Conservation (phyloP, 2,888 invertebrate genomes). For the Platypus cylindrus region DNA sequence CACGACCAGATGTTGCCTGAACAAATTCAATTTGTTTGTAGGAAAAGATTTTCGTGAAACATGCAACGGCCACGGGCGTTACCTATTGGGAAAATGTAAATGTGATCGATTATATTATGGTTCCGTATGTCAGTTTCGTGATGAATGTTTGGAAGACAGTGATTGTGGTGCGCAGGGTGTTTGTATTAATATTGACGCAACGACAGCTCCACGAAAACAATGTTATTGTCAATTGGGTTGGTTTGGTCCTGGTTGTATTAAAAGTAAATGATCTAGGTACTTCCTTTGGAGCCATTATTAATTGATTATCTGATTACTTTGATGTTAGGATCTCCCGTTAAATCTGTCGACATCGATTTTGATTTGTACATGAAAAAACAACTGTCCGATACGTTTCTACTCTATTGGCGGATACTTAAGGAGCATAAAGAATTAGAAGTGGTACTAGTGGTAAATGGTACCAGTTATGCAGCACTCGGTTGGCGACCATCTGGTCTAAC, state of each 20-base stretch:
- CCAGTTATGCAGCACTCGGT: slow-evolving; percentile 81
- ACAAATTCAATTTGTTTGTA: slow-evolving; percentile 31
- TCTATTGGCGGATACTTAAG: slow-evolving; percentile 77
- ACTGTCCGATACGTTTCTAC: slow-evolving; percentile 58
- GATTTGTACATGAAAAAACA: slow-evolving; percentile 56
- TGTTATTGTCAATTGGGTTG: slow-evolving; percentile 88
- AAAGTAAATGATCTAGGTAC: slow-evolving; percentile 47
- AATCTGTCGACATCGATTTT: slow-evolving; percentile 58
- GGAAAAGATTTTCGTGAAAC: slow-evolving; percentile 68
- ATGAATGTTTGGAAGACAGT: slow-evolving; percentile 72
- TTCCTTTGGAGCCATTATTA: not conserved
- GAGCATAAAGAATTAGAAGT: slow-evolving; percentile 80
- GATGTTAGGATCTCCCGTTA: slow-evolving; percentile 57
- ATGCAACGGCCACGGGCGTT: slow-evolving; percentile 76
- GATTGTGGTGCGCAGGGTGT: slow-evolving; percentile 81
- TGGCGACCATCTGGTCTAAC: slow-evolving; percentile 75
- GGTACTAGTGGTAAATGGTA: slow-evolving; percentile 75
- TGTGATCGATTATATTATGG: slow-evolving; percentile 75
- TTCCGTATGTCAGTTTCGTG: slow-evolving; percentile 70
- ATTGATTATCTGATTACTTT: not conserved
- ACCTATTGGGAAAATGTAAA: slow-evolving; percentile 63
- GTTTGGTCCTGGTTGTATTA: slow-evolving; percentile 73
- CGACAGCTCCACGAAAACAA: slow-evolving; percentile 66
- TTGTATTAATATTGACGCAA: slow-evolving; percentile 71
- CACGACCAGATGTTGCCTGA: too few species aligned